These are phyloP conservation scores for Astreopora myriophthalma DNA, from an alignment of 64 coral and sea anemone genomes.

Conservation along the genomic window DNA sequence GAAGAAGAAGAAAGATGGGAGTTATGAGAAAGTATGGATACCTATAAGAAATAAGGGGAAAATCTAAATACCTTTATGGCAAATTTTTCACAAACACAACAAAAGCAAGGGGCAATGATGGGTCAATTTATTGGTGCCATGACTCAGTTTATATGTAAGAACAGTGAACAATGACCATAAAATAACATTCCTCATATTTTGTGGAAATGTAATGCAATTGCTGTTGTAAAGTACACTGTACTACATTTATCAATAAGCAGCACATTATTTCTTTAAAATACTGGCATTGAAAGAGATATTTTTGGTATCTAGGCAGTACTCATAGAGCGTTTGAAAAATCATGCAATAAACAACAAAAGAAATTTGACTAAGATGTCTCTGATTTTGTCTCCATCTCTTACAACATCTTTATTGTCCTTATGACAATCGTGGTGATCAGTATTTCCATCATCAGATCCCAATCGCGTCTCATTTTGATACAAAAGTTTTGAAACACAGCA, in stretches of 20 bases:
- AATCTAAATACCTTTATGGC: background rate
- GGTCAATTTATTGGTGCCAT: constrained; percentile 1
- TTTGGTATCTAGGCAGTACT: too few species aligned
- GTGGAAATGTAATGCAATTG: too few species aligned
- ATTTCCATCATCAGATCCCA: constrained; percentile 60
- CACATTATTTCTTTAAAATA: too few species aligned
- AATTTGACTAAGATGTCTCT: constrained; percentile 36
- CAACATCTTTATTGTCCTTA: constrained; percentile 8
- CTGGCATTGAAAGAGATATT: too few species aligned
- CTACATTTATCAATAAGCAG: too few species aligned
- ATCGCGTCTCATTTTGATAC: constrained; percentile 46
- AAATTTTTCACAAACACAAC: background rate
- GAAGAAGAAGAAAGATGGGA: background rate
- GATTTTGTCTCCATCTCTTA: constrained; percentile 71
- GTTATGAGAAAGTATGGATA: background rate
- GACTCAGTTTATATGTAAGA: background rate
- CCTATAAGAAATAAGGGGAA: background rate
- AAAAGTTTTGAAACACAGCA: constrained; percentile 33
- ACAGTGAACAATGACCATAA: too few species aligned
- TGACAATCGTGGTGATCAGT: constrained; percentile 10
- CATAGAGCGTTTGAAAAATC: too few species aligned
- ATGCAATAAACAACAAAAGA: background rate
- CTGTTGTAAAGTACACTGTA: too few species aligned
- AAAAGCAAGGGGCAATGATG: constrained; percentile 13
- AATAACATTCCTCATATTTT: too few species aligned